These are phyloP conservation scores for Andrena bicolor DNA, from an alignment of 2,888 invertebrate genomes.

Conservation along the genomic window DNA sequence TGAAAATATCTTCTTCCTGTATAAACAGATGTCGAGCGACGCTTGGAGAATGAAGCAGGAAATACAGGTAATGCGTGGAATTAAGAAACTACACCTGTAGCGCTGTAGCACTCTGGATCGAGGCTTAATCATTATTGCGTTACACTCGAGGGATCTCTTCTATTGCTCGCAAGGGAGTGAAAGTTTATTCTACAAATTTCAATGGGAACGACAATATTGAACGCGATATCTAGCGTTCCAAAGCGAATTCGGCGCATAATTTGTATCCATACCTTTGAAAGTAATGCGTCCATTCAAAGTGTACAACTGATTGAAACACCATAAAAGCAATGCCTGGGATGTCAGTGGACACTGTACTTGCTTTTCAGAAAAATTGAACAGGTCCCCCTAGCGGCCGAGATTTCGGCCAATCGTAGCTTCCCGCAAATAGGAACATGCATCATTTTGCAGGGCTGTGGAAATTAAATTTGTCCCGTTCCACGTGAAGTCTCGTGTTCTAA, in stretches of 20 bases:
- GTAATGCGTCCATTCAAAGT: conserved; percentile 2
- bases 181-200: background rate
- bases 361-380: background rate
- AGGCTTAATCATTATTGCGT: too few relatives aligned
- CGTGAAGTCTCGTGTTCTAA: background rate
- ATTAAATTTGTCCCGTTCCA: background rate
- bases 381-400: background rate
- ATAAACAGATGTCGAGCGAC: too few relatives aligned
- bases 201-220: conserved; percentile 9
- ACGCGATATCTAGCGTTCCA: background rate
- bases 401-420: too few relatives aligned
- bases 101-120: too few relatives aligned
- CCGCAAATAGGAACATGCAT: background rate
- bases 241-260: conserved; percentile 2
- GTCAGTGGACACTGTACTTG: background rate
- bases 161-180: too few relatives aligned
- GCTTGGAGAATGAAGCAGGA: too few relatives aligned
- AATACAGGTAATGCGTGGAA: too few relatives aligned
- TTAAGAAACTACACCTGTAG: too few relatives aligned
- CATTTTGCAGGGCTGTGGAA: background rate
- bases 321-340: background rate
- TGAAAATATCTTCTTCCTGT: background rate
- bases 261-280: conserved; percentile 4
- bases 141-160: too few relatives aligned
- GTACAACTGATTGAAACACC: background rate